A percentile compares a stretch with the other conserved stretches of the same genome.
These are phyloP conservation scores for Myrmecophaga tridactyla DNA, from an alignment of 2,113 vertebrate genomes.

Conservation along the genomic window DNA sequence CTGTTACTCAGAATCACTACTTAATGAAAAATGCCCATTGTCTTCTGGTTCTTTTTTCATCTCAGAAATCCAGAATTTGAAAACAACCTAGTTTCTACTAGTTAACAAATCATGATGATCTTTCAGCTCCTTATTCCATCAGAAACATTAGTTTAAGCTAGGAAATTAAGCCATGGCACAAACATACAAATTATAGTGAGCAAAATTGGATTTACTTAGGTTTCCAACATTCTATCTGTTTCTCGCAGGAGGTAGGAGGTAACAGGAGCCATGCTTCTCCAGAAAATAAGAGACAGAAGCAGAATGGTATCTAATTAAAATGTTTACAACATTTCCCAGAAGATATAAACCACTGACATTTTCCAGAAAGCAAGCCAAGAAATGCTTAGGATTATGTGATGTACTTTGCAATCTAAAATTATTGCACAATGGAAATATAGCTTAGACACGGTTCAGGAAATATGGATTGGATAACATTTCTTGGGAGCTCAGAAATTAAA, in stretches of 20 bases:
- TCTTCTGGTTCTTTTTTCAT: neutral
- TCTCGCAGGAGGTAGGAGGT: conserved; percentile 17
- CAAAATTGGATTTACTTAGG: neutral
- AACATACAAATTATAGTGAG: neutral
- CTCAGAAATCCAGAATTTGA: neutral
- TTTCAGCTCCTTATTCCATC: neutral
- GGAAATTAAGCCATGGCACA: too few relatives aligned
- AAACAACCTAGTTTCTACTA: neutral
- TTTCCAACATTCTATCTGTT: neutral
- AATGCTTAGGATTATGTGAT: conserved; percentile 63
- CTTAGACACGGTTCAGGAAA: conserved; percentile 65
- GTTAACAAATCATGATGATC: neutral
- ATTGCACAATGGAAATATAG: conserved; percentile 7
- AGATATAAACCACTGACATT: conserved; percentile 75
- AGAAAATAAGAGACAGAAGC: conserved; percentile 55
- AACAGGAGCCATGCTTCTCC: conserved; percentile 28
- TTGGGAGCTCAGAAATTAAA: conserved; percentile 53
- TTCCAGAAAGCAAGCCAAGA: conserved; percentile 67
- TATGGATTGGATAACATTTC: conserved; percentile 50
- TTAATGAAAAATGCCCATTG: neutral
- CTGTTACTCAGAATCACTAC: neutral
- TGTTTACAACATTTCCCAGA: conserved; percentile 60
- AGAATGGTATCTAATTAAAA: conserved; percentile 73
- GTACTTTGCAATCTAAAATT: conserved; percentile 46
- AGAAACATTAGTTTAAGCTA: neutral